Conservation (phyloP, 2,888 invertebrate species). For the Melanargia galathea region DNA sequence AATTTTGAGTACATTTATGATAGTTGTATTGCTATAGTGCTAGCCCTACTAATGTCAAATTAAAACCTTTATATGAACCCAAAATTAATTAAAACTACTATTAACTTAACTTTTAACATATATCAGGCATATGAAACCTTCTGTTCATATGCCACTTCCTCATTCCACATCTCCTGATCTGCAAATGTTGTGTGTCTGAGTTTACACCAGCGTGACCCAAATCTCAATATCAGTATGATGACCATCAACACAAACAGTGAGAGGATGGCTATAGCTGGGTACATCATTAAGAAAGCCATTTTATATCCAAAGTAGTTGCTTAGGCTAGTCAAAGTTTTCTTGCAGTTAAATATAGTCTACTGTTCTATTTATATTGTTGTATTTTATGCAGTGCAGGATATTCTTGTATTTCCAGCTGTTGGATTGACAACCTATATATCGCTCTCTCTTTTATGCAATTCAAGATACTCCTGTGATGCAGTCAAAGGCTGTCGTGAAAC, state of each 20-base stretch:
- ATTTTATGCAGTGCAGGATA: slow-evolving; percentile 84
- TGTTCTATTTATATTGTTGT: neutral
- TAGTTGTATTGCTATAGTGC: neutral
- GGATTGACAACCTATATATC: slow-evolving; percentile 2
- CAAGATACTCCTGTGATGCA: slow-evolving; percentile 80
- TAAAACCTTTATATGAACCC: too few relatives aligned
- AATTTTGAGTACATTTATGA: neutral
- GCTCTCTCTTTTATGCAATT: slow-evolving; percentile 82
- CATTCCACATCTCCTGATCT: slow-evolving; percentile 84
- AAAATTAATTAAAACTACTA: neutral
- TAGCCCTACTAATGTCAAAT: too few relatives aligned
- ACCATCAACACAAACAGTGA: slow-evolving; percentile 88
- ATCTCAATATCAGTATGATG: slow-evolving; percentile 88
- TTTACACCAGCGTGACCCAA: slow-evolving; percentile 87
- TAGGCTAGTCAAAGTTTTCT: neutral
- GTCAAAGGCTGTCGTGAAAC: slow-evolving; percentile 68
- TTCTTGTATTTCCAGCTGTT: neutral
- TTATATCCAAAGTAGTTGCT: slow-evolving; percentile 90
- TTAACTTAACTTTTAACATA: neutral
- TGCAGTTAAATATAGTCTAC: neutral
- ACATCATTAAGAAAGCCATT: slow-evolving; percentile 88
- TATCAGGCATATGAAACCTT: slow-evolving; percentile 82
- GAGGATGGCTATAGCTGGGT: slow-evolving; percentile 89
- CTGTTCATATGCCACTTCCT: slow-evolving; percentile 85
- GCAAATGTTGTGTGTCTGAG: slow-evolving; percentile 86